phyloP scores from a whole-genome alignment of 2,888 invertebrate species.

The Drosophila fulvimacula region DNA sequence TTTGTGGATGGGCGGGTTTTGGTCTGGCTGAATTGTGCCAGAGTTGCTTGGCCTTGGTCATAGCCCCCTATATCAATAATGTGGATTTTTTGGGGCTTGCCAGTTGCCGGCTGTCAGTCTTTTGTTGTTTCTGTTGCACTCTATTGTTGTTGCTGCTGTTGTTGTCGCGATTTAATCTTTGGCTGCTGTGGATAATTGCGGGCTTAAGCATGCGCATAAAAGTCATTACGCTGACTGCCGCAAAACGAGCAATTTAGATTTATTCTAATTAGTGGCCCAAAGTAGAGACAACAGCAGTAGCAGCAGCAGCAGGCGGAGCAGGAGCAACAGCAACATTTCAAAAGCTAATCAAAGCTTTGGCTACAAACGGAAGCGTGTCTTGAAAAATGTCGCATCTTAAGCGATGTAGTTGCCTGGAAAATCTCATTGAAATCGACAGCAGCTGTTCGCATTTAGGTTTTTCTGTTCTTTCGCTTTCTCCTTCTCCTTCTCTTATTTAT shows the following conservation, averaged over 20 bases:
- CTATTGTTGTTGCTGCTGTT: conserved; percentile 27
- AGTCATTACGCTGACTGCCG: conserved; percentile 75
- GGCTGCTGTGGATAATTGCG: conserved; percentile 76
- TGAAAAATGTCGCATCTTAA: conserved; percentile 75
- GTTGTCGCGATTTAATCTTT: conserved; percentile 74
- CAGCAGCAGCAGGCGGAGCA: conserved; percentile 21
- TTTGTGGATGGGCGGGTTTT: conserved; percentile 34
- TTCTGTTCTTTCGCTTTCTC: not conserved
- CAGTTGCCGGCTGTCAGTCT: conserved; percentile 43
- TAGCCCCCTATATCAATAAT: conserved; percentile 66
- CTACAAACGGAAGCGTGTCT: conserved; percentile 36
- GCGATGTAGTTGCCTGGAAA: conserved; percentile 73
- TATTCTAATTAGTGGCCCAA: conserved; percentile 71
- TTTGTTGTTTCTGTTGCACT: conserved; percentile 45
- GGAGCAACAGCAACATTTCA: conserved; percentile 37
- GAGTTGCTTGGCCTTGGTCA: not conserved
- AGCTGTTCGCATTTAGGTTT: conserved; percentile 44
- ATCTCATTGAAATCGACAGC: conserved; percentile 57
- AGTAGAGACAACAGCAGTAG: conserved; percentile 1
- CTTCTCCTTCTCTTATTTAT: not conserved
- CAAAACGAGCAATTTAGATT: conserved; percentile 79
- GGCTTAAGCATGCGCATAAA: conserved; percentile 78
- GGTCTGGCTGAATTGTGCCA: not conserved
- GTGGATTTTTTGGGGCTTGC: conserved; percentile 58
- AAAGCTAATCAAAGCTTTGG: conserved; percentile 71